Evolutionary conservation across 2,113 vertebrate genomes (phyloP).

Genomic region (Erpornis zantholeuca): DNA sequence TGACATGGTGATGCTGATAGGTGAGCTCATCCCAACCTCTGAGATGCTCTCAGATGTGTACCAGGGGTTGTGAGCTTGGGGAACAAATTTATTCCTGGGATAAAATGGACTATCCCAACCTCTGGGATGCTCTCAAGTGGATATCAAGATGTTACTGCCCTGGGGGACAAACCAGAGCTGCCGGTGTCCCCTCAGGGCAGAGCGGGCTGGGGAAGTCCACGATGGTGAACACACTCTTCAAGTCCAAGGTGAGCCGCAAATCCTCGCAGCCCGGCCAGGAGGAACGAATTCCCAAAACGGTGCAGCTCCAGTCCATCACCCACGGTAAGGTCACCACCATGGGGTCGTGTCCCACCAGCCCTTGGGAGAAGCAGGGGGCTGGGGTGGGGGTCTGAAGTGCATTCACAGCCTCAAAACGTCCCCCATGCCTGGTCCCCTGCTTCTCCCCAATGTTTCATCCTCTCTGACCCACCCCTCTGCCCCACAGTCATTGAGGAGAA

Average conservation of each 20-base stretch:
- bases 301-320: slow-evolving; percentile 87
- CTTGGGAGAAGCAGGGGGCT: background rate
- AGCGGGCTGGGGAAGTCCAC: slow-evolving; percentile 97
- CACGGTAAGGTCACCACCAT: slow-evolving; percentile 74
- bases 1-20: background rate
- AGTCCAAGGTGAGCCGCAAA: slow-evolving; percentile 90
- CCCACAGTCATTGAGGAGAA: slow-evolving; percentile 84
- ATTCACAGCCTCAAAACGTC: background rate
- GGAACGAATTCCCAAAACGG: slow-evolving; percentile 81
- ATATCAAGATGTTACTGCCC: fast-evolving
- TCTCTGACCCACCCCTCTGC: background rate
- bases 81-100: background rate
- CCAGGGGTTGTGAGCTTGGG: background rate
- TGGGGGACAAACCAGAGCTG: background rate
- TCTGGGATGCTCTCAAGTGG: background rate
- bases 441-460: background rate
- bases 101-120: background rate
- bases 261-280: slow-evolving; percentile 68
- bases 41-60: background rate
- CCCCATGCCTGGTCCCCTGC: background rate
- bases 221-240: slow-evolving; percentile 95
- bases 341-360: background rate
- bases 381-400: background rate
- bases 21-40: background rate
- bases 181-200: slow-evolving; percentile 76